These are phyloP conservation scores for Lagopus muta DNA, from an alignment of 2,113 vertebrate species.

Conservation along the genomic window DNA sequence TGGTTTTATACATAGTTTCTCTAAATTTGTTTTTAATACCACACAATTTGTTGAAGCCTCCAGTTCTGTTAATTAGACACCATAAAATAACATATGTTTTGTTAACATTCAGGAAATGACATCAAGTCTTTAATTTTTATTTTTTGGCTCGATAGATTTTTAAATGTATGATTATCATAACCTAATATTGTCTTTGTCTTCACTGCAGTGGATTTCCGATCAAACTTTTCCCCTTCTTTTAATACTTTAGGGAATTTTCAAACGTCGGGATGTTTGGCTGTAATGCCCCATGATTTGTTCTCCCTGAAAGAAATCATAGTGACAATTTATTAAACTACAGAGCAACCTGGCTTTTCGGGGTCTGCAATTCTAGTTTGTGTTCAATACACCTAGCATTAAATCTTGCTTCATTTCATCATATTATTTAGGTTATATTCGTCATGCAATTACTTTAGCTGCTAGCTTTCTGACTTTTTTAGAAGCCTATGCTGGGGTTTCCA, in stretches of 20 bases:
- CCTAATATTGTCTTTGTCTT: conserved; percentile 99
- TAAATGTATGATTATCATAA: conserved; percentile 92
- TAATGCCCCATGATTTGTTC: conserved; percentile 99
- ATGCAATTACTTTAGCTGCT: conserved; percentile 93
- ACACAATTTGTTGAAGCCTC: conserved; percentile 76
- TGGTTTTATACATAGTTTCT: conserved; percentile 79
- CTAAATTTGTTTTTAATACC: conserved; percentile 75
- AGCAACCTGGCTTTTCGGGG: conserved; percentile 98
- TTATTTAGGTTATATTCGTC: conserved; percentile 87
- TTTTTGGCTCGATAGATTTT: conserved; percentile 87
- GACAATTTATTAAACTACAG: conserved; percentile 99
- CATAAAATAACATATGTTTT: conserved; percentile 79
- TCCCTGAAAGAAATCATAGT: conserved; percentile 99
- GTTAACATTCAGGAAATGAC: conserved; percentile 87
- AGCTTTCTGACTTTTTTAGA: conserved; percentile 77
- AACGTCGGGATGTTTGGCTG: conserved; percentile 99
- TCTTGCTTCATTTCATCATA: conserved; percentile 83
- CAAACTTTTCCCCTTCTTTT: conserved; percentile 99
- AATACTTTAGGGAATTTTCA: conserved; percentile 99
- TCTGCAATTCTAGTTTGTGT: conserved; percentile 90
- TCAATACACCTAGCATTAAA: conserved; percentile 85
- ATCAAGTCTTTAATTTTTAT: conserved; percentile 79
- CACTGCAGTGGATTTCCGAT: conserved; percentile 99
- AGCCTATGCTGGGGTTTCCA: conserved; percentile 79
- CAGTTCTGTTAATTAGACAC: conserved; percentile 75